Evolutionary conservation across 2,113 vertebrate species (phyloP).

Genomic region (Triplophysa siluroides): DNA sequence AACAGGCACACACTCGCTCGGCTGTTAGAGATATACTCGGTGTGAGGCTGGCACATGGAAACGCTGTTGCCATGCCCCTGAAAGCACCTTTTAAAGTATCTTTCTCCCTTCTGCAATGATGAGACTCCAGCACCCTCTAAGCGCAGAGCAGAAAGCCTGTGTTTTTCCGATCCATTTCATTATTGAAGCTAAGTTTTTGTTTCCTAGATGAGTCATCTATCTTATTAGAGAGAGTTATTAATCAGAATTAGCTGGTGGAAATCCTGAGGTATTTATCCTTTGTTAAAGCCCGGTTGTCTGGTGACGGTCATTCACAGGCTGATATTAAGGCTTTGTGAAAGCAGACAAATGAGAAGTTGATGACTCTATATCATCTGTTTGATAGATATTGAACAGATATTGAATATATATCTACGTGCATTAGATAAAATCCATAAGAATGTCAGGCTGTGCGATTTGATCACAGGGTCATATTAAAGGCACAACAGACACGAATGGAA

Average conservation of each 20-base stretch:
- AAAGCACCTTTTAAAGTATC: constrained; percentile 57
- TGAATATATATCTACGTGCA: background rate
- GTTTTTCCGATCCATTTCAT: background rate
- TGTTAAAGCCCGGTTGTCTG: background rate
- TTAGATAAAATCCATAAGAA: background rate
- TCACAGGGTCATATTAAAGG: background rate
- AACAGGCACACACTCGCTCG: background rate
- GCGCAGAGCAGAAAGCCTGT: constrained; percentile 57
- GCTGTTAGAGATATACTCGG: constrained; percentile 11
- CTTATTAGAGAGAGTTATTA: background rate
- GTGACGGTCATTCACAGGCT: background rate
- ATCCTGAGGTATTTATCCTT: background rate
- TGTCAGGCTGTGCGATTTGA: background rate
- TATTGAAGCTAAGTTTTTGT: background rate
- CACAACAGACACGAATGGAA: background rate
- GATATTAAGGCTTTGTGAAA: background rate
- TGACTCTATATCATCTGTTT: background rate
- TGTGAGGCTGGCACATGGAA: constrained; percentile 52
- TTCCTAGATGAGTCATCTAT: background rate
- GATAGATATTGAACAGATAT: background rate
- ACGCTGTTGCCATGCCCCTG: constrained; percentile 70
- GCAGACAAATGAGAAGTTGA: background rate
- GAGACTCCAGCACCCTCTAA: constrained; percentile 65
- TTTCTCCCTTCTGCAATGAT: constrained; percentile 62
- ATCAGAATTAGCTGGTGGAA: background rate